phyloP scores from a whole-genome alignment of 2,113 vertebrate species.

The Ramphastos sulfuratus region DNA sequence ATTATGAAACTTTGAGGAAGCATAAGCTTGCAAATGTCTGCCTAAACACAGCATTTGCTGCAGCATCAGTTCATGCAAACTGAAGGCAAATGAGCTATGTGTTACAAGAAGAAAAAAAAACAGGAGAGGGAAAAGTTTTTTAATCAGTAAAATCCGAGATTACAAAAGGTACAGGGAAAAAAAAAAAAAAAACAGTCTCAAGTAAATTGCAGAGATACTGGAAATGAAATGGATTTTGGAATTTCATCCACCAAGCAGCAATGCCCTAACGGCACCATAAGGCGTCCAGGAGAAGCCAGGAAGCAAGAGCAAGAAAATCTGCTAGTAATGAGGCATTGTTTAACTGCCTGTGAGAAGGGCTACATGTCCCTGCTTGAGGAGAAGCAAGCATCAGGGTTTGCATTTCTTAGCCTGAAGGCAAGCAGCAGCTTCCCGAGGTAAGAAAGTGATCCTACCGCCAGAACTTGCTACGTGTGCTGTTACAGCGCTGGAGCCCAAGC shows the following conservation, averaged over 20 bases:
- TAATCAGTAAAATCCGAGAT: not conserved
- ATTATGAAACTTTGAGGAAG: not conserved
- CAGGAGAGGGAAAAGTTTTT: not conserved
- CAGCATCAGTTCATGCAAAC: not conserved
- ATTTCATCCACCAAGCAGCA: not conserved
- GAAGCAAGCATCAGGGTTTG: not conserved
- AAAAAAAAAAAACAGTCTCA: not conserved
- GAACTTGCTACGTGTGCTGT: not conserved
- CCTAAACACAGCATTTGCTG: not conserved
- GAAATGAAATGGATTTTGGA: not conserved
- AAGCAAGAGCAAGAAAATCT: not conserved
- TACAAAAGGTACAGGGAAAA: not conserved
- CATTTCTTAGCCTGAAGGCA: not conserved
- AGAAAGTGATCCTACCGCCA: not conserved
- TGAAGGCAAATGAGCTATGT: not conserved
- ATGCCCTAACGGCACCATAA: not conserved
- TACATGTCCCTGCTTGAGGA: not conserved
- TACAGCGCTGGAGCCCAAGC: slow-evolving; percentile 32
- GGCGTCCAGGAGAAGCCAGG: not conserved
- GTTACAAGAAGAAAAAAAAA: not conserved
- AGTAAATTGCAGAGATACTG: not conserved
- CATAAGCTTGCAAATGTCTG: not conserved
- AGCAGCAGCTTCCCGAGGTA: not conserved
- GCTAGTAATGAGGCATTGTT: not conserved
- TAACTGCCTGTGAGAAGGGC: not conserved